These are phyloP conservation scores for Deroptyus accipitrinus DNA, from an alignment of 2,113 vertebrate species.

Conservation along the genomic window DNA sequence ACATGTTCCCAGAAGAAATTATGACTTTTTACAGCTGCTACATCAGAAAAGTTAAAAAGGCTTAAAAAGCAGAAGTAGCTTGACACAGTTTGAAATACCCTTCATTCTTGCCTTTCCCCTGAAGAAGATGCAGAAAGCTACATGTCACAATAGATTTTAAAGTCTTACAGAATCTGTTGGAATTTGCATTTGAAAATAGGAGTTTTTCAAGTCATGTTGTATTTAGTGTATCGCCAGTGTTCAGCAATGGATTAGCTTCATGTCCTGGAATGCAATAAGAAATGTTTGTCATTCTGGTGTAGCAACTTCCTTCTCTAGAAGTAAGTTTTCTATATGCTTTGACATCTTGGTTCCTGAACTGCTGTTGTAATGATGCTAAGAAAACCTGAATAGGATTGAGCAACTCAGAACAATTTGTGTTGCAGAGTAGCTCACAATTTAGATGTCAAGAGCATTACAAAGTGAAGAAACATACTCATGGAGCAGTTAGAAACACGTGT, in stretches of 20 bases:
- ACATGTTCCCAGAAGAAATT: conserved; percentile 50
- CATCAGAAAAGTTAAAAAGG: neutral
- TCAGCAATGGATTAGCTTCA: neutral
- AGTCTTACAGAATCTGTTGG: neutral
- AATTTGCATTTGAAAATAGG: neutral
- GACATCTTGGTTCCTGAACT: neutral
- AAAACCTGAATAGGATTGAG: neutral
- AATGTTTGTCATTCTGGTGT: neutral
- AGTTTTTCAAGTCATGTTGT: neutral
- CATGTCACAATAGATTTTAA: neutral
- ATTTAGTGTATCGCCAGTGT: neutral
- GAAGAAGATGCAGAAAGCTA: neutral
- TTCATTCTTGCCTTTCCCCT: neutral
- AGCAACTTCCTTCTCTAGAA: neutral
- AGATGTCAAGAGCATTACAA: neutral
- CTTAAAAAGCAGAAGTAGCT: neutral
- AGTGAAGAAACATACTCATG: neutral
- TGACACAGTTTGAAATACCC: neutral
- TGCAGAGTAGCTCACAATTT: neutral
- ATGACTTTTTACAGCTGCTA: conserved; percentile 3
- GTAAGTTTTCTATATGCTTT: neutral
- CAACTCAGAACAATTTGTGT: neutral
- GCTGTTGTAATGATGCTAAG: neutral
- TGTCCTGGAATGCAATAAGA: neutral
- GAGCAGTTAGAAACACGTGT: neutral